Percentiles rank a stretch among this genome's conserved stretches.
These are phyloP conservation scores for Macaria notata DNA, from an alignment of 2,888 invertebrate species.

Conservation along the genomic window DNA sequence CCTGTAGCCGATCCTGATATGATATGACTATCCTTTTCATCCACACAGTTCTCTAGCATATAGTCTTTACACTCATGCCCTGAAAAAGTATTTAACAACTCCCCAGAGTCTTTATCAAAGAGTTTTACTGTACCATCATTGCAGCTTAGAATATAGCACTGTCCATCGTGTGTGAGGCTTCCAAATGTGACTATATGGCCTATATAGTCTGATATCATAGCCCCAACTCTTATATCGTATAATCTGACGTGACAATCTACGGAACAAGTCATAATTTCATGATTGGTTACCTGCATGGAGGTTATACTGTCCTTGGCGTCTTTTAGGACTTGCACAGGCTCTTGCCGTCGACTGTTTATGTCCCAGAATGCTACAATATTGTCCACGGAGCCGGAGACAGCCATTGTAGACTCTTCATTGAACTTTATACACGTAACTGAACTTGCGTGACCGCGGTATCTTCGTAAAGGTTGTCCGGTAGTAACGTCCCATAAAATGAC, in stretches of 20 bases:
- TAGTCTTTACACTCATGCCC: slow-evolving; percentile 93
- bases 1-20: slow-evolving; percentile 96
- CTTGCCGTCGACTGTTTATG: slow-evolving; percentile 65
- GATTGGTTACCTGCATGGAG: slow-evolving; percentile 89
- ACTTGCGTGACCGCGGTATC: slow-evolving; percentile 94
- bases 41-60: slow-evolving; percentile 93
- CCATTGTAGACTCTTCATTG: slow-evolving; percentile 97
- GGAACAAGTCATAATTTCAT: slow-evolving; percentile 95
- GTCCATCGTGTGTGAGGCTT: slow-evolving; percentile 94
- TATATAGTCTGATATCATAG: slow-evolving; percentile 91
- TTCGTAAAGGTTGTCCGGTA: slow-evolving; percentile 91
- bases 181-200: slow-evolving; percentile 93
- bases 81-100: slow-evolving; percentile 84
- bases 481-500: slow-evolving; percentile 98
- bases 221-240: slow-evolving; percentile 95
- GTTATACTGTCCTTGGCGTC: slow-evolving; percentile 97
- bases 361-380: slow-evolving; percentile 97
- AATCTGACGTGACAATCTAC: slow-evolving; percentile 93
- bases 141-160: slow-evolving; percentile 93
- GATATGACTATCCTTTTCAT: slow-evolving; percentile 91
- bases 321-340: slow-evolving; percentile 84
- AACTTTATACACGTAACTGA: slow-evolving; percentile 92
- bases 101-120: slow-evolving; percentile 89
- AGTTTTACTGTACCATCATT: slow-evolving; percentile 91
- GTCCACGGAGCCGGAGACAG: slow-evolving; percentile 96